Base-by-base conservation (phyloP, 2,888 invertebrate species). In the Heliconius ethilla region DNA sequence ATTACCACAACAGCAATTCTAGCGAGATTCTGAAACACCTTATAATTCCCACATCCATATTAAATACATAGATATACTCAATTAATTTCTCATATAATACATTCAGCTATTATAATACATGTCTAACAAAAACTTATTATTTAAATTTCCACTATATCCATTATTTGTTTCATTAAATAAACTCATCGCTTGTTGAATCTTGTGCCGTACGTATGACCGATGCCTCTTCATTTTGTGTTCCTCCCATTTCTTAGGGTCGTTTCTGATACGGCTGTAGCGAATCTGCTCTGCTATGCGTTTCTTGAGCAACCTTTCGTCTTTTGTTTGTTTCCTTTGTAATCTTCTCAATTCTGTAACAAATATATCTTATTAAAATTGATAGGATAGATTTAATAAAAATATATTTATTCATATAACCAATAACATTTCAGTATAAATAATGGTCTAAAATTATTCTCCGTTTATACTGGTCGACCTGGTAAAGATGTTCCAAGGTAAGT, bases 161-260 rank as follows among this genome's bases (percentile, higher is more conserved):
- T 72, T 33, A n/a, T 59, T 72, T 33, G 59, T 70, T 13, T 76
- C 70, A 6, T 76, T 76, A 40, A 76, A 62, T 40, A 76, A 40
- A 45, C 62, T 63, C 59, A 70, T 70, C 3, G 70, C 18, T 27
- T 65, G 51, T 65, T 51, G 69, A 13, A 51, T 51, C 22, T 75
- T 78, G 18, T 69, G 40, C 2, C 63, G 70, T 27, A 70, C 25
- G 69, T 67, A 82, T 65, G 67, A 78, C 55, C 65, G 74, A 65
- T 75, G 66, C 18, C 70, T 76, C 29, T 78, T 77, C 27, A 77
- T 79, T 59, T 79, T 59, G 18, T 63, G 45, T 59, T 80, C 75
- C 13, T 75, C 79, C 40, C 78, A 80, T 70, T 77, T 78, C 13
- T 74, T 22, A 11, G 81, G 80, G 67, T 81, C 81, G n/a, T 78